Base-by-base conservation (phyloP, 2,888 invertebrate species). In the Oxycera nigricornis region DNA sequence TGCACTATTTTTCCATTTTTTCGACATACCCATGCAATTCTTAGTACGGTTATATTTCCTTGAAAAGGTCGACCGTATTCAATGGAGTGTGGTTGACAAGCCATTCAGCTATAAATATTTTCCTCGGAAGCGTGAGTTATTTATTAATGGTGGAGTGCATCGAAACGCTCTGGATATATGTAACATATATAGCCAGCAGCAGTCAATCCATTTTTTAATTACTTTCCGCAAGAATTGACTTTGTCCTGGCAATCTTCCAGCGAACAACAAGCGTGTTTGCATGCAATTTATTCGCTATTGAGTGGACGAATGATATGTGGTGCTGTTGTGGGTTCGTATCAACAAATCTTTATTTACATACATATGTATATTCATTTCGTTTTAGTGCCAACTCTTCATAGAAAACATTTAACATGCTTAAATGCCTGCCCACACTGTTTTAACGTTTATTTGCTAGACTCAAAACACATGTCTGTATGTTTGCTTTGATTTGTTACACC, bases 41-140 rank as follows among this genome's bases (percentile, higher is more conserved):
- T 46, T 46, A 46, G 46, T 46, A 46, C 46, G 46, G 4, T 46
- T 46, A 35, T 31, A 22, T 39, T 26, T 62, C 62, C 62, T 62
- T 68, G 68, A 68, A 68, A 68, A 68, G 68, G 68, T 52, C 67
- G 52, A 28, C 26, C 52, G 11, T 68, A 22, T 68, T 50, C 68
- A 68, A 31, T 50, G 17, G 30, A 52, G 67, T 67, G 46, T 67
- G 46, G 46, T n/a, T 14, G 30, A 59, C 30, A 30, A 26, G 46
- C 46, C 17, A 46, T 46, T 7, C 35, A 3, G 46, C 17, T n/a
- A 46, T 46, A 46, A 46, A 46, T 46, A 46, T 14, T n/a, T 17
- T 46, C 17, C 46, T 62, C 28, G 11, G 26, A 30, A 22, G 14
- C 59, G 24, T 28, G 59, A 28, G 59, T 17, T 28, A 59, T 59